phyloP scores from a whole-genome alignment of 2,888 invertebrate species.

The Dugesia japonica region DNA sequence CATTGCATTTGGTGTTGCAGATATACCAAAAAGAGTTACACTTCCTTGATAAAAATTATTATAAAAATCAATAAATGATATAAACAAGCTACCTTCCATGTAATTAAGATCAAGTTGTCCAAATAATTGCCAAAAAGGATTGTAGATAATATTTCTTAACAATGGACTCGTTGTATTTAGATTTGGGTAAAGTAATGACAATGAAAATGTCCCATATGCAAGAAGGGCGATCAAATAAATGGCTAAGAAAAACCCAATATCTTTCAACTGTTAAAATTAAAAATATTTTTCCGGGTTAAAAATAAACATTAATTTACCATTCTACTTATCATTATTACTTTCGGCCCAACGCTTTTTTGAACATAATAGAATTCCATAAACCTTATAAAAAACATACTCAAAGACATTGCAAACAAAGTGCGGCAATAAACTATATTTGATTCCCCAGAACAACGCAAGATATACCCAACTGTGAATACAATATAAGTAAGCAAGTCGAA shows the following conservation, averaged over 20 bases:
- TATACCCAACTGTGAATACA: slow-evolving; percentile 41
- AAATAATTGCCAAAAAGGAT: slow-evolving; percentile 8
- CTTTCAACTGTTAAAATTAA: not conserved
- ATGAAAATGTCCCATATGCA: not conserved
- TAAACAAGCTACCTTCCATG: not conserved
- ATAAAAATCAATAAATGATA: too few relatives aligned
- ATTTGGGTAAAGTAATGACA: not conserved
- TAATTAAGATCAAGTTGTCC: not conserved
- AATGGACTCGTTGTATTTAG: not conserved
- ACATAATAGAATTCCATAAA: slow-evolving; percentile 45
- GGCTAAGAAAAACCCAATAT: not conserved
- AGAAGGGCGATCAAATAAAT: not conserved
- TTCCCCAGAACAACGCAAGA: slow-evolving; percentile 38
- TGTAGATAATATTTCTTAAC: not conserved
- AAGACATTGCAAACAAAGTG: slow-evolving; percentile 41
- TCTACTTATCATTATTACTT: slow-evolving; percentile 46
- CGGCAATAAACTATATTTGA: slow-evolving; percentile 40
- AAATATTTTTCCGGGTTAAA: too few relatives aligned
- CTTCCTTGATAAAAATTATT: not conserved
- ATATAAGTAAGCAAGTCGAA: slow-evolving; percentile 42
- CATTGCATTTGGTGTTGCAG: not conserved
- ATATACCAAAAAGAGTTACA: not conserved
- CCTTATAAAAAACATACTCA: slow-evolving; percentile 43
- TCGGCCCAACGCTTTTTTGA: slow-evolving; percentile 45
- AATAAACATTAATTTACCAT: slow-evolving; percentile 46